These are phyloP conservation scores for Psettodes erumei DNA, from an alignment of 2,113 vertebrate species.

Conservation along the genomic window DNA sequence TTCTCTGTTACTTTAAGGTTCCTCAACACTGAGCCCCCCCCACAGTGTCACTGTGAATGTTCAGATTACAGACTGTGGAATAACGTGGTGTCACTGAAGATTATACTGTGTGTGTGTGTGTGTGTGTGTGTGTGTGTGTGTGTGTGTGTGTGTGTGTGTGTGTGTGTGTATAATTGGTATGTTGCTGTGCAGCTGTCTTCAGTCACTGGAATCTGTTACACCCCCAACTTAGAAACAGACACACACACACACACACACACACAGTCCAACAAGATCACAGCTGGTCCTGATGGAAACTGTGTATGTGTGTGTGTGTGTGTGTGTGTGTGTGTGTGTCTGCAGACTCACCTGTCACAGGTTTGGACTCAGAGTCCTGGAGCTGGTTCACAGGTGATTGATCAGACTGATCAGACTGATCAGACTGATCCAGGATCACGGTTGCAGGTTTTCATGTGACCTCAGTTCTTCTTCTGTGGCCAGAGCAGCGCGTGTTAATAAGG, in stretches of 20 bases:
- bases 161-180: conserved; percentile 42
- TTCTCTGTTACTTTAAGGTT: no score
- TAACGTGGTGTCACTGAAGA: conserved; percentile 47
- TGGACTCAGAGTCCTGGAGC: no score
- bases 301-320: conserved; percentile 18
- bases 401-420: no score
- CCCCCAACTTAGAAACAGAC: conserved; percentile 40
- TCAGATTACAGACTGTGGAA: conserved; percentile 55
- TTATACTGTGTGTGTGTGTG: neutral
- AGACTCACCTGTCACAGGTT: no score
- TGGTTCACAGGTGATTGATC: no score
- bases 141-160: conserved; percentile 22
- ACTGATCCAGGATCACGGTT: no score
- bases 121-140: conserved; percentile 19
- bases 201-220: conserved; percentile 55
- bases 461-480: no score
- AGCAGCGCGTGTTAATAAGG: no score
- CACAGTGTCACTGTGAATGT: neutral
- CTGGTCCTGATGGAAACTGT: no score
- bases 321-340: no score
- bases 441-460: no score
- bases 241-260: neutral
- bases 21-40: neutral
- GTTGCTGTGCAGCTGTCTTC: conserved; percentile 58
- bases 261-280: no score